Conservation (phyloP, 2,888 invertebrate genomes). For the Anaspis maculata region DNA sequence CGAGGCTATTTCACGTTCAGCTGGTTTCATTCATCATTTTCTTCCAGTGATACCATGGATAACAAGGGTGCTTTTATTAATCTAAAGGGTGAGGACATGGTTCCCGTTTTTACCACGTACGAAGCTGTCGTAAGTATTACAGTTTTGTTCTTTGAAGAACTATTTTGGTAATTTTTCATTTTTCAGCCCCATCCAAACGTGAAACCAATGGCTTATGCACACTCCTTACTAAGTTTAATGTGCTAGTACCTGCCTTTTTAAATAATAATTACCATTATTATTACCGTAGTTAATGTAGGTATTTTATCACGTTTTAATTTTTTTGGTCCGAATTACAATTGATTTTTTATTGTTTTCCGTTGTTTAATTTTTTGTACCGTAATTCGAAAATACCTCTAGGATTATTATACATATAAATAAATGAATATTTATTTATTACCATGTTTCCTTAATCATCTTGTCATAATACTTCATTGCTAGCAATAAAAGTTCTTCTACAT, state of each 20-base stretch:
- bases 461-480: background rate
- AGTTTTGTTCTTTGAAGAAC: constrained; percentile 7
- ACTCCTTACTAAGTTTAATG: constrained; percentile 70
- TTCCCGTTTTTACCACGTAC: constrained; percentile 85
- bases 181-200: constrained; percentile 92
- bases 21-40: no score
- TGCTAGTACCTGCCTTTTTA: constrained; percentile 49
- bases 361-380: constrained; percentile 17
- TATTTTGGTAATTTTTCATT: constrained; percentile 19
- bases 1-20: no score
- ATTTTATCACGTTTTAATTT: constrained; percentile 12
- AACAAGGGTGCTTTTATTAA: constrained; percentile 98
- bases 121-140: constrained; percentile 79
- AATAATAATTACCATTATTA: no score
- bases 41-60: constrained; percentile 96
- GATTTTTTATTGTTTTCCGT: constrained; percentile 14
- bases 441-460: constrained; percentile 6
- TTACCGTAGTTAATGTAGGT: constrained; percentile 15
- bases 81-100: constrained; percentile 84
- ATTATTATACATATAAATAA: constrained; percentile 14
- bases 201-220: constrained; percentile 96
- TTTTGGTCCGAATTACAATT: constrained; percentile 11
- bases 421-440: constrained; percentile 17
- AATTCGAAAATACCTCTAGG: constrained; percentile 15
- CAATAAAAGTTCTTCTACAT: background rate